Evolutionary conservation across 2,888 invertebrate species (phyloP), one percentile per base, ranked within the genome.

Genomic region (Globia sparganii): DNA sequence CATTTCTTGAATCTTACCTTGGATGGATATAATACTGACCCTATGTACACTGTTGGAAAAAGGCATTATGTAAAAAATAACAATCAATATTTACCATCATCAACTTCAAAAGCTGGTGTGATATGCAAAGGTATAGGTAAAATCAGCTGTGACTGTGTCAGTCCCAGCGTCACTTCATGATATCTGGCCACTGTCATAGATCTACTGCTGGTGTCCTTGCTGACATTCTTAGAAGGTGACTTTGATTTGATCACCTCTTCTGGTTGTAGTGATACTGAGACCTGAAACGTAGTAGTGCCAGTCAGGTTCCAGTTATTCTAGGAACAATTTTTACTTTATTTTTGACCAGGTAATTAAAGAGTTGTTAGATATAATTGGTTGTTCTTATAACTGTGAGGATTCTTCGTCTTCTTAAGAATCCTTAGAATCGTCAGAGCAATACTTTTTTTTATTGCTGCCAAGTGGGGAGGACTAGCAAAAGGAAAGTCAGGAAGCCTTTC

Each of bases 61-160:
- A 28, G 37, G 21, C 21, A 11, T 21, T 28, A 43, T 28, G 43
- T 31, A 58, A 40, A 62, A 69, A 70, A 70, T 15, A 31, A 28
- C 4, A 21, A 69, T 64, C 1, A 43, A 75, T 43, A 73, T 34
- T 73, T 75, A 98, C 98, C 98, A 90, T 99, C 97, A 92, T 99
- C 98, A 21, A 99, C 99, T 70, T 97, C 97, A 95, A 99, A 99
- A n/a, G 99, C 98, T 8, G 99, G 99, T 1, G 99, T 99, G 9
- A 99, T 98, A 91, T 99, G 98, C 75, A 99, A 96, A 2, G 99
- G 99, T 93, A 99, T 99, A 0, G 99, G 99, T 58, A 99, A 96
- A 85, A 99, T 98, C 74, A 99, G 97, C 91, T 99, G 98, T 0
- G 99, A 98, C 90, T 99, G 98, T 85, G 98, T 97, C 77, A 98